Conservation (phyloP, 2,888 invertebrate species). For the Macroteleia sp. region DNA sequence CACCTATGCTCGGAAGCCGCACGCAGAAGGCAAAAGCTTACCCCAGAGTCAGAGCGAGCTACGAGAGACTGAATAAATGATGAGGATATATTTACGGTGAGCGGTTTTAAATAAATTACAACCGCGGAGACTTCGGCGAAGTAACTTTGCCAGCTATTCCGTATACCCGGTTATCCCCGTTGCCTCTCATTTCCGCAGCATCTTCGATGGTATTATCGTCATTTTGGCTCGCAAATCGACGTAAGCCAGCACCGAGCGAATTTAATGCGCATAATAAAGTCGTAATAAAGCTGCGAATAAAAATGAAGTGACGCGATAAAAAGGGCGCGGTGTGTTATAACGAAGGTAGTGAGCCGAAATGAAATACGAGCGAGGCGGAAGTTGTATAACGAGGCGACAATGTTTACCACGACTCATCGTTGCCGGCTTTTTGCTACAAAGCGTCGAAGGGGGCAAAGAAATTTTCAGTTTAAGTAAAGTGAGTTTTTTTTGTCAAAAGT, state of each 20-base stretch:
- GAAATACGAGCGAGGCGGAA: slow-evolving; percentile 53
- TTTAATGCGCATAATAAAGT: slow-evolving; percentile 59
- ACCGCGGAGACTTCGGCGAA: slow-evolving; percentile 80
- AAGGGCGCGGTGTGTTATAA: slow-evolving; percentile 45
- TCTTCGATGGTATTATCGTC: slow-evolving; percentile 52
- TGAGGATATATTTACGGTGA: slow-evolving; percentile 83
- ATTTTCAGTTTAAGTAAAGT: no score
- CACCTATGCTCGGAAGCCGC: slow-evolving; percentile 58
- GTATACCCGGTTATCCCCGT: slow-evolving; percentile 50
- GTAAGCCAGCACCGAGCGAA: slow-evolving; percentile 47
- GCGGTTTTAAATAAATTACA: slow-evolving; percentile 84
- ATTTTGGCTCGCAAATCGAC: slow-evolving; percentile 58
- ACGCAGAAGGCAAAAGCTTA: slow-evolving; percentile 73
- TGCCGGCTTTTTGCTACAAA: slow-evolving; percentile 10
- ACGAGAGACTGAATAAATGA: slow-evolving; percentile 81
- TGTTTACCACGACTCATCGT: slow-evolving; percentile 66
- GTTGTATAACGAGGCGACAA: slow-evolving; percentile 73
- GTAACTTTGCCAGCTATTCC: slow-evolving; percentile 70
- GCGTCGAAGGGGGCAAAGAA: background rate
- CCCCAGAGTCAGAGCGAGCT: slow-evolving; percentile 55
- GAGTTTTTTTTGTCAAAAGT: no score
- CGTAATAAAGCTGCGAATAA: slow-evolving; percentile 62
- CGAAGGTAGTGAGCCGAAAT: slow-evolving; percentile 55
- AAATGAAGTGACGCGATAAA: slow-evolving; percentile 61
- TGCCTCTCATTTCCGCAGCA: slow-evolving; percentile 48